These are phyloP conservation scores for Triplophysa rosa DNA, from an alignment of 2,113 vertebrate genomes.

Conservation along the genomic window DNA sequence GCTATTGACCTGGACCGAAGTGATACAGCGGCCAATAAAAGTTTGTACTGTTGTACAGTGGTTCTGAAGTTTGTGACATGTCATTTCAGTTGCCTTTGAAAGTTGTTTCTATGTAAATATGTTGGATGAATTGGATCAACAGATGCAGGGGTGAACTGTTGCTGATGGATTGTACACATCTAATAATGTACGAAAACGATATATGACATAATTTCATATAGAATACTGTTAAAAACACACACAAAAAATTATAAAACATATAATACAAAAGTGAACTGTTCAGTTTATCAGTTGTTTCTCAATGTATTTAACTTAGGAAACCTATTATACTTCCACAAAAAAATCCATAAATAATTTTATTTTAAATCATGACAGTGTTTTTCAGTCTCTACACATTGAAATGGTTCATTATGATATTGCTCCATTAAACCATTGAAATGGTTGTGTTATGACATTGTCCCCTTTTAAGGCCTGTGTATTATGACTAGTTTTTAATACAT, in stretches of 20 bases:
- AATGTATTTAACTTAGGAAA: background rate
- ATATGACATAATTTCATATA: background rate
- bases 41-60: background rate
- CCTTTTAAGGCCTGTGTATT: background rate
- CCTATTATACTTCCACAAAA: background rate
- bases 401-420: background rate
- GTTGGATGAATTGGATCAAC: background rate
- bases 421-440: background rate
- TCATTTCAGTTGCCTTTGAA: background rate
- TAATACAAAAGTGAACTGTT: slow-evolving; percentile 15
- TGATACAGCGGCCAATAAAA: background rate
- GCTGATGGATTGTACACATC: background rate
- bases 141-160: background rate
- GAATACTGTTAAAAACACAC: slow-evolving; percentile 21
- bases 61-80: background rate
- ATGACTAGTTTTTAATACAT: background rate
- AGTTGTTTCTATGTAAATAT: slow-evolving; percentile 12
- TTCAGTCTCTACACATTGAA: background rate
- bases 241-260: slow-evolving; percentile 7
- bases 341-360: background rate
- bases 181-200: background rate
- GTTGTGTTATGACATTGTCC: background rate
- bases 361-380: slow-evolving; percentile 19
- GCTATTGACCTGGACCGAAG: background rate
- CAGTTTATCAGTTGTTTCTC: background rate